Evolutionary conservation across 2,113 vertebrate species (phyloP).

Genomic region (Paracanthobrama guichenoti): DNA sequence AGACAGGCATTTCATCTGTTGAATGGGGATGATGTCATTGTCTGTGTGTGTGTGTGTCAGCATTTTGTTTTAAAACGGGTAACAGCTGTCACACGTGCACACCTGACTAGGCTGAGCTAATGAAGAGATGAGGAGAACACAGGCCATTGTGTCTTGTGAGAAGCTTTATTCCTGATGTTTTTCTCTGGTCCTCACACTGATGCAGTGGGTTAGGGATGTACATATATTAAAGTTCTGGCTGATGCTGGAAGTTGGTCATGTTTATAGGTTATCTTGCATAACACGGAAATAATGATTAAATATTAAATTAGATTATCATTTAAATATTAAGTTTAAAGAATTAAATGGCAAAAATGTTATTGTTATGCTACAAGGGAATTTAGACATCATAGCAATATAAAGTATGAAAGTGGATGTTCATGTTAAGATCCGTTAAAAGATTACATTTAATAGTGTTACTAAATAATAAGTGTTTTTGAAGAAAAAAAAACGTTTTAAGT

Average conservation of each 20-base stretch:
- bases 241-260: not conserved
- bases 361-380: not conserved
- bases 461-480: not conserved
- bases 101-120: not conserved
- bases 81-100: slow-evolving; percentile 20
- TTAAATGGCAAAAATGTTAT: too few relatives aligned
- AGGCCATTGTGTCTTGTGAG: not conserved
- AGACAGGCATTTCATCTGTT: not conserved
- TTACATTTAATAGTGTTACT: not conserved
- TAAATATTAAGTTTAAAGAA: not conserved
- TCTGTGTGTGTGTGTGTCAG: slow-evolving; percentile 24
- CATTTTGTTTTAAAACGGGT: not conserved
- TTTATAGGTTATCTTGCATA: not conserved
- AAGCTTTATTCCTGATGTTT: not conserved
- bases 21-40: slow-evolving; percentile 19
- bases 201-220: not conserved
- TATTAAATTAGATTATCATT: not conserved
- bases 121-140: not conserved
- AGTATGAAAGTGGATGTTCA: not conserved
- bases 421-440: not conserved
- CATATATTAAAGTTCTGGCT: not conserved
- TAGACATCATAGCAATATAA: not conserved
- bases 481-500: too few relatives aligned
- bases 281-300: not conserved
- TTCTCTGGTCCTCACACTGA: not conserved